Base-by-base conservation (phyloP, 1,140 invertebrate genomes). In the Zophobas atratus region DNA sequence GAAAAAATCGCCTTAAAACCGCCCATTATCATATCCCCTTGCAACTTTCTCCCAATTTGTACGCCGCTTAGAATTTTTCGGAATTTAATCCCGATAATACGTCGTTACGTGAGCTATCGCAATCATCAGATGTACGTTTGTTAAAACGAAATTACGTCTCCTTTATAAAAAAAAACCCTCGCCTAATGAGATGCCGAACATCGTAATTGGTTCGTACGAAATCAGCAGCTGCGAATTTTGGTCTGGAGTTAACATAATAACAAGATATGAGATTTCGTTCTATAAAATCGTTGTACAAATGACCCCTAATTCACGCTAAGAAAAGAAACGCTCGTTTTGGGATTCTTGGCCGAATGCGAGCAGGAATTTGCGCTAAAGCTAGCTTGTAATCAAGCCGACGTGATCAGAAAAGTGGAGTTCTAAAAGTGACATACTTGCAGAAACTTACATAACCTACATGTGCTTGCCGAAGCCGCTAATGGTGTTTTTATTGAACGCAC, bases 401-500 rank as follows among this genome's bases (percentile, higher is more conserved):
- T 67, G 60, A 67, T 67, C 60, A 43, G 60, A 67, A 67, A 67
- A 20, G 38, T 43, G 38, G 32, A 46, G 39, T 67, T 33, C 32
- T 67, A 2, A 5, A 67, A 67, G 60, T 67, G 60, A 67, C 60
- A 67, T 67, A 67, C 38, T 67, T 67, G 60, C 35, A 43, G 60
- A 67, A 67, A 43, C 8, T n/a, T 36, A 63, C 57, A 63, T 63
- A 36, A 38, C 35, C 57, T 63, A 63, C 60, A 43, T 67, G 60
- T 43, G 60, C 39, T 67, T 67, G 41, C 60, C n/a, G 1, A 41
- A 43, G 20, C 39, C 39, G n/a, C 57, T 63, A 67, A 67, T 67
- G 60, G 60, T 67, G 35, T 67, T 67, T 67, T 67, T 41, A 67
- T 67, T 67, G 60, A 67, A 67, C 57, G 39, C 57, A 39, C 57